Evolutionary conservation across 2,113 vertebrate species (phyloP).

Genomic region (Spheniscus mendiculus): DNA sequence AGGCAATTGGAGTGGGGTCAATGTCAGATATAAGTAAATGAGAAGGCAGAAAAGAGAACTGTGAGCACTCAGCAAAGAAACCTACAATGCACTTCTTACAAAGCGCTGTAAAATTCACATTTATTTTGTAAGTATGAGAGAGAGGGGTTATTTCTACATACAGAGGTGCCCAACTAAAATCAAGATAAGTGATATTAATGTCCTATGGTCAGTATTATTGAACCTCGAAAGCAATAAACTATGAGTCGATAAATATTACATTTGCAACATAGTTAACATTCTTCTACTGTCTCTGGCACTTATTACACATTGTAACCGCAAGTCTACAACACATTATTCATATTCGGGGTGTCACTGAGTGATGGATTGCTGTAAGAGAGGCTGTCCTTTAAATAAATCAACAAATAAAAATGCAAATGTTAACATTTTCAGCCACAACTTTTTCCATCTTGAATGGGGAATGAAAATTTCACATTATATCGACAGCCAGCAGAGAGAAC

Average conservation of each 20-base stretch:
- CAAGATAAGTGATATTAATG: slow-evolving; percentile 84
- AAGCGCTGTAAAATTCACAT: slow-evolving; percentile 71
- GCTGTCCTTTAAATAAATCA: slow-evolving; percentile 89
- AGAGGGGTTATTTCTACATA: slow-evolving; percentile 77
- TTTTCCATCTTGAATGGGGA: slow-evolving; percentile 80
- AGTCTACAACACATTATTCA: slow-evolving; percentile 88
- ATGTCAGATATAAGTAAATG: neutral
- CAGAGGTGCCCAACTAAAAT: slow-evolving; percentile 77
- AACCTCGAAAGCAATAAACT: slow-evolving; percentile 20
- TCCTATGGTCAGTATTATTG: slow-evolving; percentile 84
- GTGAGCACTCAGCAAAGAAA: slow-evolving; percentile 15
- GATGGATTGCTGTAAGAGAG: slow-evolving; percentile 85
- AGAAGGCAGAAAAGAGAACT: slow-evolving; percentile 11
- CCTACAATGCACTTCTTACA: slow-evolving; percentile 43
- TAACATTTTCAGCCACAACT: slow-evolving; percentile 87
- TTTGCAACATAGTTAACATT: slow-evolving; percentile 84
- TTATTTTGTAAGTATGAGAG: slow-evolving; percentile 74
- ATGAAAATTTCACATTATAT: slow-evolving; percentile 83
- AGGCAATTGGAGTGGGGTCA: neutral
- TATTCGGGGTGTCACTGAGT: slow-evolving; percentile 84
- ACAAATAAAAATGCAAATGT: slow-evolving; percentile 90
- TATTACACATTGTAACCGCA: slow-evolving; percentile 83
- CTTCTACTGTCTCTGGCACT: slow-evolving; percentile 81
- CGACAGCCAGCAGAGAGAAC: slow-evolving; percentile 82
- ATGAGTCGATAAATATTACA: no score